Conservation (phyloP, 2,888 invertebrate species). For the Drosophila pseudotakahashii region DNA sequence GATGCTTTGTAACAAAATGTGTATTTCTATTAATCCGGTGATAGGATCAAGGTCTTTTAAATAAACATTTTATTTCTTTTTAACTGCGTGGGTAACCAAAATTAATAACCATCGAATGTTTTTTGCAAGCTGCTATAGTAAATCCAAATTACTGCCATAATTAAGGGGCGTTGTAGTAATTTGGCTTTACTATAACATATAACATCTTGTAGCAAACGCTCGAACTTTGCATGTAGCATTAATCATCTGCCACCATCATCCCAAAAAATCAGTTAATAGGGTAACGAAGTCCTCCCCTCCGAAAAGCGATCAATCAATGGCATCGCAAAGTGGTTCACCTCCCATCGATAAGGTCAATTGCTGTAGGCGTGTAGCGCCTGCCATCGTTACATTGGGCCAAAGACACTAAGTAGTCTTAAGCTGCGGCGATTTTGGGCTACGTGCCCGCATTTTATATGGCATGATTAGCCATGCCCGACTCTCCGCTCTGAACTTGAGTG, state of each 20-base stretch:
- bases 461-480: constrained; percentile 54
- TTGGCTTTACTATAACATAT: constrained; percentile 1
- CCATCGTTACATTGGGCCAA: constrained; percentile 51
- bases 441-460: constrained; percentile 63
- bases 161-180: constrained; percentile 4
- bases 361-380: constrained; percentile 55
- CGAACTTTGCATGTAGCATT: constrained; percentile 2
- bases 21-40: background rate
- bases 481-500: constrained; percentile 56
- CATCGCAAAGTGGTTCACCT: constrained; percentile 31
- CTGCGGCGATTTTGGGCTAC: constrained; percentile 44
- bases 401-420: constrained; percentile 48
- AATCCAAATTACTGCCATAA: constrained; percentile 2
- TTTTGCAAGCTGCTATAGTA: constrained; percentile 8
- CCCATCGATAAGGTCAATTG: constrained; percentile 40
- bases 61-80: background rate
- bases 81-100: background rate
- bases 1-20: background rate
- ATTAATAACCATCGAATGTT: background rate
- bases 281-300: constrained; percentile 3
- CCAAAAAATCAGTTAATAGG: constrained; percentile 11
- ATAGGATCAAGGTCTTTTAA: constrained; percentile 1
- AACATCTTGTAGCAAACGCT: background rate
- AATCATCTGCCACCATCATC: constrained; percentile 22
- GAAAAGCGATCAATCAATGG: constrained; percentile 25